These are phyloP conservation scores for Buphagus erythrorhynchus DNA, from an alignment of 2,797 vertebrate species.

Conservation along the genomic window DNA sequence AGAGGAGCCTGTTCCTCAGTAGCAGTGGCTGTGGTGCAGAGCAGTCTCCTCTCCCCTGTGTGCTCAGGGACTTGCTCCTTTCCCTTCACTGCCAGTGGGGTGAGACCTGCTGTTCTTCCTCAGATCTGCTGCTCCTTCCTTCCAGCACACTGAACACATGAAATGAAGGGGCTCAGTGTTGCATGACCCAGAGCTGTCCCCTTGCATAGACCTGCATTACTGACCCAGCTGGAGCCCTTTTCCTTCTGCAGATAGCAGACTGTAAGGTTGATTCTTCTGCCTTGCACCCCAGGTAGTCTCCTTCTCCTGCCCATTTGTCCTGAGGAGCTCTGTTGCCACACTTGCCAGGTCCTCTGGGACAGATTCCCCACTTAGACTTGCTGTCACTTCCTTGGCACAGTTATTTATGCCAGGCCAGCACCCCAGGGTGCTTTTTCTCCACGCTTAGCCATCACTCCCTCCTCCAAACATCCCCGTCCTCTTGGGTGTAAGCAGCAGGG, in stretches of 20 bases:
- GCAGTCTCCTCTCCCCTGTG: background rate
- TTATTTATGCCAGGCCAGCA: background rate
- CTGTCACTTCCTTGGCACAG: background rate
- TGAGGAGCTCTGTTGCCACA: background rate
- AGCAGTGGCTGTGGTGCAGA: rapidly evolving
- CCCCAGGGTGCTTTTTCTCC: background rate
- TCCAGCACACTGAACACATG: background rate
- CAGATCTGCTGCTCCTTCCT: background rate
- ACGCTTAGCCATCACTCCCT: background rate
- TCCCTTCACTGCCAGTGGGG: background rate
- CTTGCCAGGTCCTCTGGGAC: background rate
- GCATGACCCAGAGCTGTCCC: background rate
- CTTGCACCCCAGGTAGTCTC: background rate
- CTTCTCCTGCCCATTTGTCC: background rate
- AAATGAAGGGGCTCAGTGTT: background rate
- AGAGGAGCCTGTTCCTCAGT: background rate
- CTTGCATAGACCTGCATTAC: background rate
- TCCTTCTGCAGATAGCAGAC: background rate
- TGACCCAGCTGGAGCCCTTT: background rate
- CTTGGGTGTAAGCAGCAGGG: background rate
- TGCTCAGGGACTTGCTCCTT: background rate
- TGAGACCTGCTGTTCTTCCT: background rate
- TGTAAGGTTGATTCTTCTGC: background rate
- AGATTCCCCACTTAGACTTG: background rate
- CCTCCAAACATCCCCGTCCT: background rate